A percentile compares a stretch with the other conserved stretches of the same genome.
Evolutionary conservation across 1,140 invertebrate species (phyloP).

Genomic region (Zaprionus lachaisei): DNA sequence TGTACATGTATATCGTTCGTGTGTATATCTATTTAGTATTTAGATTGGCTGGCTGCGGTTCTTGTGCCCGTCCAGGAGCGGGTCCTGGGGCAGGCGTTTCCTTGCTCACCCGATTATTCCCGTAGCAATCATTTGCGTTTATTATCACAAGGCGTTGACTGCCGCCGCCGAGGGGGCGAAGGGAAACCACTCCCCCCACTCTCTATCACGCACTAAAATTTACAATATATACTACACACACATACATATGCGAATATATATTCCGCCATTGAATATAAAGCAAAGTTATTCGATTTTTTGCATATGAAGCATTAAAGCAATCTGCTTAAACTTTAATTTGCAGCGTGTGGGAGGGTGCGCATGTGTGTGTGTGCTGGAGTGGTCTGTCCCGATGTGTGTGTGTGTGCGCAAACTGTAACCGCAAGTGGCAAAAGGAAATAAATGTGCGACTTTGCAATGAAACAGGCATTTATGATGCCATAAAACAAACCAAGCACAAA

Average conservation of each 20-base stretch:
- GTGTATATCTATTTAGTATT: slow-evolving; percentile 5
- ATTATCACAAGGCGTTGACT: slow-evolving; percentile 72
- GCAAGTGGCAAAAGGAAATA: slow-evolving; percentile 77
- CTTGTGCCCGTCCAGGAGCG: slow-evolving; percentile 3
- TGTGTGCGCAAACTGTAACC: slow-evolving; percentile 62
- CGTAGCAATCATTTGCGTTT: slow-evolving; percentile 78
- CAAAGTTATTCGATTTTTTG: slow-evolving; percentile 67
- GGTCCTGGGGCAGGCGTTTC: slow-evolving; percentile 42
- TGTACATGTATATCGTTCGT: not conserved
- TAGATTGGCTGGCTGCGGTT: slow-evolving; percentile 16
- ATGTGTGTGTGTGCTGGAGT: not conserved
- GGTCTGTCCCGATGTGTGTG: not conserved
- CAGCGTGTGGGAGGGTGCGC: not conserved
- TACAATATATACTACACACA: slow-evolving; percentile 1
- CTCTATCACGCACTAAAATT: slow-evolving; percentile 36
- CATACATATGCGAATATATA: slow-evolving; percentile 5
- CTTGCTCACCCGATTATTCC: slow-evolving; percentile 66
- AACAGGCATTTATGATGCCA: slow-evolving; percentile 80
- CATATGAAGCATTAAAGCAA: slow-evolving; percentile 62
- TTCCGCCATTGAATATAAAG: slow-evolving; percentile 33
- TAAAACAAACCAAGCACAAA: slow-evolving; percentile 80
- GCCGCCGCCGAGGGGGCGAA: slow-evolving; percentile 1
- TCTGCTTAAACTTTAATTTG: slow-evolving; percentile 54
- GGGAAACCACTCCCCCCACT: slow-evolving; percentile 1
- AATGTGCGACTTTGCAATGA: slow-evolving; percentile 82